Base-by-base conservation (phyloP, 2,113 vertebrate genomes). In the Myiozetetes cayanensis region DNA sequence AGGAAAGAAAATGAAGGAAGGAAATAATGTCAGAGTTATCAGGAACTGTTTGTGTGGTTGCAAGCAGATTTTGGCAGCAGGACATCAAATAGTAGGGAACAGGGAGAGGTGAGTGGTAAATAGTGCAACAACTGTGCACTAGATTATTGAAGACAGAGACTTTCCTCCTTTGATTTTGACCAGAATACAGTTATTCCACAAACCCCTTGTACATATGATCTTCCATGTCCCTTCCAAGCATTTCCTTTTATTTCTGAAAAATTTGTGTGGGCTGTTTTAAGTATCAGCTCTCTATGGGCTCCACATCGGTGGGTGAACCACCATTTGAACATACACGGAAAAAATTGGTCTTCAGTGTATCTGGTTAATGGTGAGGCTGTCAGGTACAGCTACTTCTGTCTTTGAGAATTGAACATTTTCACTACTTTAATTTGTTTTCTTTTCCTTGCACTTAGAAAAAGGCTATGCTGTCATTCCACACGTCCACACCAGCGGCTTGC, bases 401-500 rank as follows among this genome's bases (percentile, higher is more conserved):
- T 41, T 3, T 25, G n/a, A 74, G 18, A 87, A 83, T 47, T 59
- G 23, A 89, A 2, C 8, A 7, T 82, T 80, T 79, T 84, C 6
- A 55, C 24, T 76, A 24, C 25, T 74, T 88, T 72, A 50, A 43
- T 84, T 81, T 94, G 75, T 28, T 93, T 88, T 92, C 86, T 97
- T 98, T 92, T 97, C 91, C 91, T 90, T 96, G 96, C 75, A 94
- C 37, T 95, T 97, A 99, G 99, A 99, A 99, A 98, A 99, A 99
- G 97, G 98, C 98, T 85, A 98, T 99, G 94, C 97, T 99, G 97
- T 99, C 99, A 66, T 99, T 99, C 97, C 99, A 99, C 98, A 99
- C 99, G 71, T 99, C 99, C 70, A 99, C 99, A 92, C 99, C 99
- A 96, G 99, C 99, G 95, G 99, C 99, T 79, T 99, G 99, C 97